phyloP scores from a whole-genome alignment of 2,113 vertebrate species.

The Uria lomvia region DNA sequence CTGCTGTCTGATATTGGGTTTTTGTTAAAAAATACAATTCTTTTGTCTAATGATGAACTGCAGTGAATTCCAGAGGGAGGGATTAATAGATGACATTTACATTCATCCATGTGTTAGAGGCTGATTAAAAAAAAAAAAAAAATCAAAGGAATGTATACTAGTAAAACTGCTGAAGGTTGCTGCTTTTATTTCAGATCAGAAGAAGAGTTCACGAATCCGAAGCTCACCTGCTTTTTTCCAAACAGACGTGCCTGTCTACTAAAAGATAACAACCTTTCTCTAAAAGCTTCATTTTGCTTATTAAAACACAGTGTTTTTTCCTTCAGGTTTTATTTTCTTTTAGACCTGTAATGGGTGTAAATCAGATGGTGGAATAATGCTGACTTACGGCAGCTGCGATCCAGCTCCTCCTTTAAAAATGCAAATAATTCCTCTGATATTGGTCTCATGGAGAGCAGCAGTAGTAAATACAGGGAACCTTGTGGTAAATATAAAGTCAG shows the following conservation, averaged over 20 bases:
- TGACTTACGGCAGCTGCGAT: background rate
- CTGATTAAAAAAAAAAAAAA: background rate
- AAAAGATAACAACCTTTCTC: background rate
- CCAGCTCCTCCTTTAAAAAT: background rate
- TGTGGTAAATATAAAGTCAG: background rate
- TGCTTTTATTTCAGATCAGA: slow-evolving; percentile 1
- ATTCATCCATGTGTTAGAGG: background rate
- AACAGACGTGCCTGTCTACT: background rate
- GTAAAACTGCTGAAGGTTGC: background rate
- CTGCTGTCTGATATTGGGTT: background rate
- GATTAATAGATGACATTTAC: background rate
- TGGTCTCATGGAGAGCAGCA: background rate
- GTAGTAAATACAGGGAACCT: background rate
- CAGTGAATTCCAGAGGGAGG: background rate
- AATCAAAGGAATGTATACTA: background rate
- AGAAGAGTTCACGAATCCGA: background rate
- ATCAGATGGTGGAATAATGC: background rate
- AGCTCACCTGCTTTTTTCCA: background rate
- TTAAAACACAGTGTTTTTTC: background rate
- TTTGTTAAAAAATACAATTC: background rate
- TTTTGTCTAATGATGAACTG: background rate
- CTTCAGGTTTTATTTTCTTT: background rate
- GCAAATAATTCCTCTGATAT: background rate
- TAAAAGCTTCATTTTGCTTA: background rate
- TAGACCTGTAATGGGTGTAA: background rate